phyloP scores from a whole-genome alignment of 1,140 invertebrate species.

The Nylanderia fulva region DNA sequence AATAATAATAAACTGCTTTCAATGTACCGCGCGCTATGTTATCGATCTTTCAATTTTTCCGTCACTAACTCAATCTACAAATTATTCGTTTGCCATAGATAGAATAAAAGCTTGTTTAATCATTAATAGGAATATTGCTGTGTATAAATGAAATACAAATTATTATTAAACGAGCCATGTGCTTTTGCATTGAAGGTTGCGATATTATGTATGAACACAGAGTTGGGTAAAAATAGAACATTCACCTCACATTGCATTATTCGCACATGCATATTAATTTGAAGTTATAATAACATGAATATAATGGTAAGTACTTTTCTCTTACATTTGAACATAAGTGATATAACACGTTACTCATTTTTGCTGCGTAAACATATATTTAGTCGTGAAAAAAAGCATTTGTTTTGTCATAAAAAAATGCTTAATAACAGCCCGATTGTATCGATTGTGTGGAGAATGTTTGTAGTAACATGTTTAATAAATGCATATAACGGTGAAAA shows the following conservation, averaged over 20 bases:
- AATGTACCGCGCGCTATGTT: neutral
- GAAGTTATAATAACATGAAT: conserved; percentile 30
- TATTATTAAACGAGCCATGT: neutral
- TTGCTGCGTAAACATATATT: neutral
- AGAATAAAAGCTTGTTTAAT: neutral
- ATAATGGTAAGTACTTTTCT: conserved; percentile 40
- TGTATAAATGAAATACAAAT: conserved; percentile 13
- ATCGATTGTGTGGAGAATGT: conserved; percentile 35
- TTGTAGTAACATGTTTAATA: conserved; percentile 37
- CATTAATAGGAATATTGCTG: conserved; percentile 18
- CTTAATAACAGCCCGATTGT: neutral
- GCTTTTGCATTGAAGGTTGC: conserved; percentile 21
- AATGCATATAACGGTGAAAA: conserved; percentile 34
- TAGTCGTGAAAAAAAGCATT: neutral
- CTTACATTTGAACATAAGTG: neutral
- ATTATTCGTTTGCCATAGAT: conserved; percentile 20
- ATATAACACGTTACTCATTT: conserved; percentile 28
- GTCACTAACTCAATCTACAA: conserved; percentile 14
- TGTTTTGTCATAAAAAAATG: neutral
- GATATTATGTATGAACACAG: neutral
- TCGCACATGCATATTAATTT: conserved; percentile 17
- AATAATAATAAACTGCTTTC: conserved; percentile 1
- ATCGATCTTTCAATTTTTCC: conserved; percentile 42
- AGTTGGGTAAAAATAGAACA: conserved; percentile 27
- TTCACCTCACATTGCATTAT: neutral